phyloP scores from a whole-genome alignment of 2,888 invertebrate species.

The Himalopsyche anomala region DNA sequence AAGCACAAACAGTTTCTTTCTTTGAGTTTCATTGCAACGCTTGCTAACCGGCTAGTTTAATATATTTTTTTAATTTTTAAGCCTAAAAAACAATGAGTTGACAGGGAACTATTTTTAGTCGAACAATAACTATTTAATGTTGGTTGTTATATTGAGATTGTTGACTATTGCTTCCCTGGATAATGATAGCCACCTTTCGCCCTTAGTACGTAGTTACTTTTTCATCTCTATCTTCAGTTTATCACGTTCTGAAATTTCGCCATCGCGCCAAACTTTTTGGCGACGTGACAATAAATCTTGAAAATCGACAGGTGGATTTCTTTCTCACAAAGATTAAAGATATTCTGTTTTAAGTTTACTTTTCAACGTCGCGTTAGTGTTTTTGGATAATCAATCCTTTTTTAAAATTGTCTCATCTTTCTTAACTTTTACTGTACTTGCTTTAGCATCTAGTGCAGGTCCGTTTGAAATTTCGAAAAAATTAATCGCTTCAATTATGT shows the following conservation, averaged over 20 bases:
- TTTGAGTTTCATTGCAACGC: too few relatives aligned
- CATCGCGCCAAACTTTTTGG: not conserved
- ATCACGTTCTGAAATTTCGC: constrained; percentile 18
- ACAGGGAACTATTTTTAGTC: too few relatives aligned
- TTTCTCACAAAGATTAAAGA: not conserved
- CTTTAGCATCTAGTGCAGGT: too few relatives aligned
- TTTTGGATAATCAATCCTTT: not conserved
- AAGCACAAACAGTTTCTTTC: too few relatives aligned
- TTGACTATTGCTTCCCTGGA: not conserved
- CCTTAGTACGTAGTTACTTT: not conserved
- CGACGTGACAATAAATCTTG: constrained; percentile 14
- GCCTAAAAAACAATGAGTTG: too few relatives aligned
- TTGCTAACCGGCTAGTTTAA: too few relatives aligned
- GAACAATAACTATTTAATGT: not conserved
- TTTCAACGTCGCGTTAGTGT: not conserved
- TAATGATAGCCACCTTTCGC: not conserved
- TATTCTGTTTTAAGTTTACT: constrained; percentile 29
- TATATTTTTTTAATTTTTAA: too few relatives aligned
- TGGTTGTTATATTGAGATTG: not conserved
- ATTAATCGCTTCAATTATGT: too few relatives aligned
- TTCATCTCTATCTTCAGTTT: constrained; percentile 29
- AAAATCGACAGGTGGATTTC: constrained; percentile 28
- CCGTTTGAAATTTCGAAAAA: too few relatives aligned
- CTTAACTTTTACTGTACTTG: too few relatives aligned
- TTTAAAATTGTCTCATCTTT: not conserved